phyloP scores from a whole-genome alignment of 2,797 vertebrate genomes.

The Sarcophilus harrisii region DNA sequence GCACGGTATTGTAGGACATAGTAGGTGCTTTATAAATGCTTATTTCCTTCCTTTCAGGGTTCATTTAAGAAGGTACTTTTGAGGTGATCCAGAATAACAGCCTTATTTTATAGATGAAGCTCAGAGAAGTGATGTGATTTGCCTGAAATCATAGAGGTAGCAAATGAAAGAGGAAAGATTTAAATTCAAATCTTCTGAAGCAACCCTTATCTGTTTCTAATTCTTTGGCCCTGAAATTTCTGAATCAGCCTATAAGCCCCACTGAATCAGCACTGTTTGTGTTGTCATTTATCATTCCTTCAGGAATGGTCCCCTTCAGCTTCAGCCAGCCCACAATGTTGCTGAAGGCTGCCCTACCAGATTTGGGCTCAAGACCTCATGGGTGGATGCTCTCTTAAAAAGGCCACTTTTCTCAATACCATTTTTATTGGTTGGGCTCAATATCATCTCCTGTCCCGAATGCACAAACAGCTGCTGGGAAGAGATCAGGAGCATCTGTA shows the following conservation, averaged over 20 bases:
- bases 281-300: not conserved
- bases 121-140: not conserved
- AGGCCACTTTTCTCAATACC: not conserved
- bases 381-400: not conserved
- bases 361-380: not conserved
- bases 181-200: not conserved
- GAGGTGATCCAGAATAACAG: not conserved
- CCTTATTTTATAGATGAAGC: not conserved
- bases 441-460: not conserved
- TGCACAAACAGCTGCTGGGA: not conserved
- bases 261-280: not conserved
- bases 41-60: not conserved
- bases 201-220: not conserved
- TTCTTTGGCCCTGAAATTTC: not conserved
- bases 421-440: not conserved
- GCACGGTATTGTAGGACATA: not conserved
- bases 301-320: not conserved
- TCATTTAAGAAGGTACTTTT: not conserved
- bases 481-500: not conserved
- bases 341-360: not conserved
- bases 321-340: not conserved
- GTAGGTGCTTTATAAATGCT: not conserved
- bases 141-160: not conserved
- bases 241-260: not conserved
- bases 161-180: not conserved